Evolutionary conservation across 2,888 invertebrate species (phyloP).

Genomic region (Byasa hedistus): DNA sequence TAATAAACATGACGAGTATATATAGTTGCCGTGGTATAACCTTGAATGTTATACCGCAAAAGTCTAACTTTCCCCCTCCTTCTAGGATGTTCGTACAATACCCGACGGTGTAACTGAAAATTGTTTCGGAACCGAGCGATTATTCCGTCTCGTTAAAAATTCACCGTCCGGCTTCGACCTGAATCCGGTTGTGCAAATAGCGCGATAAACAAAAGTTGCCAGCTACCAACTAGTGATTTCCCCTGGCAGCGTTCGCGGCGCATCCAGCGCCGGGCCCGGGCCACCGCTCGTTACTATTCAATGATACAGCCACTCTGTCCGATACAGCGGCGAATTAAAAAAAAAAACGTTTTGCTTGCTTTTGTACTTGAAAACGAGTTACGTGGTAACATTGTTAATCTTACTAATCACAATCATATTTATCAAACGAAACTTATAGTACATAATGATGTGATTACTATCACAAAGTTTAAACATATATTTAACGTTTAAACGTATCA

Average conservation of each 20-base stretch:
- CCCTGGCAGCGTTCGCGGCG: slow-evolving; percentile 21
- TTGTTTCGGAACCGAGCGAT: neutral
- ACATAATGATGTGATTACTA: no score
- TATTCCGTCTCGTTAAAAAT: slow-evolving; percentile 21
- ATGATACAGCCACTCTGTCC: slow-evolving; percentile 23
- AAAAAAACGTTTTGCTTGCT: slow-evolving; percentile 5
- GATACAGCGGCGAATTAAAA: slow-evolving; percentile 19
- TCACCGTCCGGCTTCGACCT: slow-evolving; percentile 9
- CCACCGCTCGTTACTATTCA: slow-evolving; percentile 25
- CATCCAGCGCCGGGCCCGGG: slow-evolving; percentile 16
- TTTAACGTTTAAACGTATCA: no score
- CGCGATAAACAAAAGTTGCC: slow-evolving; percentile 27
- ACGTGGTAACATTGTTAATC: slow-evolving; percentile 4
- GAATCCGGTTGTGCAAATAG: slow-evolving; percentile 23
- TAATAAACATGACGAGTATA: no score
- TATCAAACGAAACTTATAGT: no score
- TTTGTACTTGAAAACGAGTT: slow-evolving; percentile 18
- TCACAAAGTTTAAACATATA: no score
- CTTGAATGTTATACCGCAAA: no score
- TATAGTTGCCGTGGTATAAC: no score
- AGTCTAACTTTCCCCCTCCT: no score
- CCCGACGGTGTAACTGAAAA: no score
- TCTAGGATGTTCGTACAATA: no score
- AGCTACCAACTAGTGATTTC: slow-evolving; percentile 22
- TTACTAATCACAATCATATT: neutral